Conservation (phyloP, 2,888 invertebrate species). For the Plagodis pulveraria region DNA sequence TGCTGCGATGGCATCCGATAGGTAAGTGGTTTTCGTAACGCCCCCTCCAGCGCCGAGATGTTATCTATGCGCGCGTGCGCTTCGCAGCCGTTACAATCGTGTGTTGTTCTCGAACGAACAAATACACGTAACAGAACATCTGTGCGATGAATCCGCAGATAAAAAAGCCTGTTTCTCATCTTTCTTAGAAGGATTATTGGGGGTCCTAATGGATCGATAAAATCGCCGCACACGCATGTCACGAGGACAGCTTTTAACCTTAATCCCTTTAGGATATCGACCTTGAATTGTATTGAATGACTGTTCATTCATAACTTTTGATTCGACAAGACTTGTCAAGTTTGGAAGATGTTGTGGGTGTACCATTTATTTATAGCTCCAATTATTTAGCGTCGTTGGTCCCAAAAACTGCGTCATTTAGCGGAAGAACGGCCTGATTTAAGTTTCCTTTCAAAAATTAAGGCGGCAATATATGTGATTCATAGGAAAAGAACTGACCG, state of each 20-base stretch:
- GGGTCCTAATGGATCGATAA: conserved; percentile 62
- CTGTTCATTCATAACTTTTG: conserved; percentile 39
- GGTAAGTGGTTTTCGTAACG: conserved; percentile 83
- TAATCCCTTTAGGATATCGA: conserved; percentile 71
- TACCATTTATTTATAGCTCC: conserved; percentile 24
- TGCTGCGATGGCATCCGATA: conserved; percentile 75
- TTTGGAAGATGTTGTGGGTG: conserved; percentile 23
- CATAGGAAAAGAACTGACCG: conserved; percentile 41
- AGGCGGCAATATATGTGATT: conserved; percentile 31
- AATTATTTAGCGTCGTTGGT: conserved; percentile 20
- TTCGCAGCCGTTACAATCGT: conserved; percentile 50
- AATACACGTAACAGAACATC: conserved; percentile 65
- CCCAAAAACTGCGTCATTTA: conserved; percentile 11
- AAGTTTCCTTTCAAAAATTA: conserved; percentile 21
- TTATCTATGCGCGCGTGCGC: conserved; percentile 69
- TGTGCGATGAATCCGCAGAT: conserved; percentile 56
- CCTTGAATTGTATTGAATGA: conserved; percentile 56
- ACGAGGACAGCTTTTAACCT: conserved; percentile 68
- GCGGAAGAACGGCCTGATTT: conserved; percentile 18
- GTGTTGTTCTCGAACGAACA: conserved; percentile 55
- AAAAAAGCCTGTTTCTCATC: conserved; percentile 59
- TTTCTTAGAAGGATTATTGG: conserved; percentile 52
- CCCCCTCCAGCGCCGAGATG: conserved; percentile 73
- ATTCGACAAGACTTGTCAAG: conserved; percentile 60
- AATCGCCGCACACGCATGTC: conserved; percentile 47